Conservation (phyloP, 2,888 invertebrate genomes). For the Watsonalla cultraria region DNA sequence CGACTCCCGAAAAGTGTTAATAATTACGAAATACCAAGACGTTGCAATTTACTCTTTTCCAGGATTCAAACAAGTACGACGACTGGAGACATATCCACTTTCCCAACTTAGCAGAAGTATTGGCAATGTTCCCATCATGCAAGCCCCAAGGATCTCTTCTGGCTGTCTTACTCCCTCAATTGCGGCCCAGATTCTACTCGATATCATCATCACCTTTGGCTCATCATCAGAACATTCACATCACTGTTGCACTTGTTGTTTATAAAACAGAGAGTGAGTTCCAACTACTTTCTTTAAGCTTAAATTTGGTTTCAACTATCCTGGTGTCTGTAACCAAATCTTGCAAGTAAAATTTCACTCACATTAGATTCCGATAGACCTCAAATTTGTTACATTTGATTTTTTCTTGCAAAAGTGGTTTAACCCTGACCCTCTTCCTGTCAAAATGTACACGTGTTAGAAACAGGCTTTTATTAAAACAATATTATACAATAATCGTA, state of each 20-base stretch:
- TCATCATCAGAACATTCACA: slow-evolving; percentile 87
- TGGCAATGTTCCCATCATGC: slow-evolving; percentile 92
- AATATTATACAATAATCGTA: no score
- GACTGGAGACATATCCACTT: slow-evolving; percentile 93
- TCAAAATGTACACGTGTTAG: no score
- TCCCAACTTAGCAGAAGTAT: slow-evolving; percentile 91
- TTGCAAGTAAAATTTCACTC: no score
- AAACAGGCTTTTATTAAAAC: no score
- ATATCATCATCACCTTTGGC: slow-evolving; percentile 92
- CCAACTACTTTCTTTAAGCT: background rate
- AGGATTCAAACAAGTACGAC: slow-evolving; percentile 93
- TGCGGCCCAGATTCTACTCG: slow-evolving; percentile 96
- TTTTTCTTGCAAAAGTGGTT: no score
- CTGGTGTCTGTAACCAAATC: no score
- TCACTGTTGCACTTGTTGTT: slow-evolving; percentile 94
- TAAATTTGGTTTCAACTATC: no score
- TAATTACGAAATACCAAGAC: no score
- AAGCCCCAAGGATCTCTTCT: slow-evolving; percentile 89
- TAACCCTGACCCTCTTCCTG: no score
- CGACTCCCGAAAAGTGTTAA: no score
- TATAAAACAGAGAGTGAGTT: slow-evolving; percentile 87
- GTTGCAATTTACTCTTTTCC: slow-evolving; percentile 18
- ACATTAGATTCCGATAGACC: no score
- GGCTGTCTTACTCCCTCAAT: slow-evolving; percentile 87
- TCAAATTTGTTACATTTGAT: no score